Base-by-base conservation (phyloP, 2,113 vertebrate species). In the Trichechus manatus region DNA sequence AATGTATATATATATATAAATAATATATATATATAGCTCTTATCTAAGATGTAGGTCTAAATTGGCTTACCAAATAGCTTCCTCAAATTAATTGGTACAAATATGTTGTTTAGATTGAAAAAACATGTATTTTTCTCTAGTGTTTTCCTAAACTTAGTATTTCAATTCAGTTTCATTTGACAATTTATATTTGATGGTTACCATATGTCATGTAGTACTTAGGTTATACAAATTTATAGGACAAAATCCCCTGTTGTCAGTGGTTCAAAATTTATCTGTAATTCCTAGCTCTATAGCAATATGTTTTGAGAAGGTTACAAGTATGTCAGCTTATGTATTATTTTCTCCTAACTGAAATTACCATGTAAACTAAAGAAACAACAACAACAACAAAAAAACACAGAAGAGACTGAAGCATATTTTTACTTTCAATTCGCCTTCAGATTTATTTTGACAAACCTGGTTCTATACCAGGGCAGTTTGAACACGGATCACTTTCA, bases 391-490 rank as follows among this genome's bases (percentile, higher is more conserved):
- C 6, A 11, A 8, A 9, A 61, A 59, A 27, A 15, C 50, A 85
- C 9, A 66, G 9, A 79, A 82, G 53, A 84, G 5, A 66, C 1
- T 31, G 61, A 78, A 72, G 9, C 29, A 22, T 87, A 80, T 81
- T 87, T 87, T 94, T 85, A 79, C 33, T 75, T 11, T 59, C 66
- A 84, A 72, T 84, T 91, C 15, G 75, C 74, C 20, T 63, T 78
- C 29, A 27, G 23, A 68, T 93, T 97, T 97, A 96, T 96, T 93
- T 88, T 92, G 61, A 82, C 23, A 78, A 94, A 75, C 85, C 13
- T 92, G 83, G 82, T 92, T 97, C 33, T 4, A 13, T 85, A 88
- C 75, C 70, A 39, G 39, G 61, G 36, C 59, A 84, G 82, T 85
- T 53, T 96, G 86, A 66, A 85, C 68, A 53, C 74, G 87, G 39